These are phyloP conservation scores for Mormyrus hasselquistii DNA, from an alignment of 2,797 vertebrate species.

Conservation along the genomic window DNA sequence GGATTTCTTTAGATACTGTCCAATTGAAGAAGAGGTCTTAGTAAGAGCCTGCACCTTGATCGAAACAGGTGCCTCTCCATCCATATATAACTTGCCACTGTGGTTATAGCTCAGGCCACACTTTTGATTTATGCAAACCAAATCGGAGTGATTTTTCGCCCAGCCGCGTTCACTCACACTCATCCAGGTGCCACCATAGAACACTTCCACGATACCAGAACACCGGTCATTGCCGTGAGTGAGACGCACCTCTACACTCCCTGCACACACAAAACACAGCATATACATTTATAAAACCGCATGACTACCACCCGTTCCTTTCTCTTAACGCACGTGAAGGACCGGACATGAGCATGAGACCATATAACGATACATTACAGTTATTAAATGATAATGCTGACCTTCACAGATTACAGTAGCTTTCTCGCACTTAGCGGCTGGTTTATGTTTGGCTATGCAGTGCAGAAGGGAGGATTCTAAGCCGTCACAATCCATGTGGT, in stretches of 20 bases:
- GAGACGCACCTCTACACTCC: background rate
- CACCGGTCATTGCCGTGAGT: background rate
- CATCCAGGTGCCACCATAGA: background rate
- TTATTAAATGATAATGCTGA: background rate
- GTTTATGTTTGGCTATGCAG: conserved; percentile 29
- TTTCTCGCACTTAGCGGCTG: accelerated
- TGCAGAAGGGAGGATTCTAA: conserved; percentile 49
- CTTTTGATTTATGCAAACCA: background rate
- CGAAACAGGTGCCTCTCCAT: background rate
- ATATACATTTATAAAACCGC: background rate
- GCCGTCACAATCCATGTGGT: conserved; percentile 34
- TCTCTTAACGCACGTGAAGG: background rate
- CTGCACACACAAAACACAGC: background rate
- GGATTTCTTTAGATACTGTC: background rate
- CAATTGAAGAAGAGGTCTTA: background rate
- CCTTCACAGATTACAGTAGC: conserved; percentile 41
- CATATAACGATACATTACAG: background rate
- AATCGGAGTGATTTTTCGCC: background rate
- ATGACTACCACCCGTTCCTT: background rate
- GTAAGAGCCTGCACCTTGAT: too few relatives aligned
- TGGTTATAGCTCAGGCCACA: background rate
- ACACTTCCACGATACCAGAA: background rate
- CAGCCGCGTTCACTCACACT: background rate
- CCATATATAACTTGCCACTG: background rate
- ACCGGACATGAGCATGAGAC: background rate